Evolutionary conservation across 2,797 vertebrate species (phyloP).

Genomic region (Astyanax mexicanus): DNA sequence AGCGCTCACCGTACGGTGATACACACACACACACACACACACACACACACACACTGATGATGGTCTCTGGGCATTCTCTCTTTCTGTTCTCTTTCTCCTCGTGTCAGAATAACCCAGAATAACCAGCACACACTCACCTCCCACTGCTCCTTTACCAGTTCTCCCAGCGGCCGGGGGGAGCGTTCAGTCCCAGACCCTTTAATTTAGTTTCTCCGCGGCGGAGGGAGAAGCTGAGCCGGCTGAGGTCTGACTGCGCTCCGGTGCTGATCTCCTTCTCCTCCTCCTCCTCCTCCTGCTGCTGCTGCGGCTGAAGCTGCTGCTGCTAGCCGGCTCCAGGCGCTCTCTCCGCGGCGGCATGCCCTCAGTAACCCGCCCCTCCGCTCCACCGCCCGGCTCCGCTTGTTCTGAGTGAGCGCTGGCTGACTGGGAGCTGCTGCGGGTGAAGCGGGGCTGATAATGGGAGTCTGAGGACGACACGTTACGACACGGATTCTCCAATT

Average conservation of each 20-base stretch:
- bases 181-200: background rate
- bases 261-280: too few relatives aligned
- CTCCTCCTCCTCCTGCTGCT: background rate
- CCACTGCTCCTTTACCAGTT: background rate
- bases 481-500: background rate
- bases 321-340: slow-evolving; percentile 51
- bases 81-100: slow-evolving; percentile 5
- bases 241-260: too few relatives aligned
- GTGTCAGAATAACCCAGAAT: too few relatives aligned
- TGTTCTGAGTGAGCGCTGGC: slow-evolving; percentile 40
- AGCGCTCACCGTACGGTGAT: background rate
- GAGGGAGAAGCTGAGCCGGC: background rate
- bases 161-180: background rate
- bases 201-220: slow-evolving; percentile 1
- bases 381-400: slow-evolving; percentile 68
- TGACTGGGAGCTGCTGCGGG: slow-evolving; percentile 4
- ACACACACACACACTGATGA: too few relatives aligned
- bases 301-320: slow-evolving; percentile 38
- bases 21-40: too few relatives aligned
- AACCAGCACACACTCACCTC: background rate
- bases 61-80: background rate
- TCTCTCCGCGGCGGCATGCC: slow-evolving; percentile 71
- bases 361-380: slow-evolving; percentile 66
- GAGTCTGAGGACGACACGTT: slow-evolving; percentile 28
- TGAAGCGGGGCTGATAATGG: slow-evolving; percentile 27